A percentile compares a stretch with the other conserved stretches of the same genome.
phyloP scores from a whole-genome alignment of 2,797 vertebrate species.

The Danio kyathit region DNA sequence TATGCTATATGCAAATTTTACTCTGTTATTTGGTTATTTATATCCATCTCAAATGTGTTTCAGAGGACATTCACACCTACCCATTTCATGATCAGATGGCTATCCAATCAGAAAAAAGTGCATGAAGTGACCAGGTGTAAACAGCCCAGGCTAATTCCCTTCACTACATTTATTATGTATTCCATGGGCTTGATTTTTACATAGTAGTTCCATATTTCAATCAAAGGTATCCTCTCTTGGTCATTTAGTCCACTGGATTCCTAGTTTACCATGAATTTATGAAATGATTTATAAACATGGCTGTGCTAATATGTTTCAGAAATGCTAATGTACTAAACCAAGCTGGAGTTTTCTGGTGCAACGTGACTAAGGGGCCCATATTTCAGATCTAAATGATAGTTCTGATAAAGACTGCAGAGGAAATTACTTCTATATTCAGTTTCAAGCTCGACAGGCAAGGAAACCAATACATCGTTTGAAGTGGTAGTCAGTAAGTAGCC shows the following conservation, averaged over 20 bases:
- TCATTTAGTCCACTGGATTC: neutral
- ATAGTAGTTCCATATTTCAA: no score
- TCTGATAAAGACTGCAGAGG: conserved; percentile 22
- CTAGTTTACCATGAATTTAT: neutral
- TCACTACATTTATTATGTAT: no score
- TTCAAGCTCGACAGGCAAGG: conserved; percentile 32
- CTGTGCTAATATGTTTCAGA: neutral
- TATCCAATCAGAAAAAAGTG: no score
- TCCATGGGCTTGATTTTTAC: no score
- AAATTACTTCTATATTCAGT: conserved; percentile 41
- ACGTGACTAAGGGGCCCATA: conserved; percentile 17
- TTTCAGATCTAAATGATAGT: conserved; percentile 27
- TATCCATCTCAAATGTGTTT: no score
- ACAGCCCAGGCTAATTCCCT: no score
- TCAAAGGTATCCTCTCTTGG: neutral
- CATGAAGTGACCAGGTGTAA: no score
- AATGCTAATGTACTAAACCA: conserved; percentile 6
- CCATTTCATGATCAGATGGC: no score
- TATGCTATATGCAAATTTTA: no score
- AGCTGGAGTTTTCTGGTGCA: conserved; percentile 2
- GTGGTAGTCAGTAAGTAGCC: conserved; percentile 41
- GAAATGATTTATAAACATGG: neutral
- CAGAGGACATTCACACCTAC: no score
- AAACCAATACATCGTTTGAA: conserved; percentile 38
- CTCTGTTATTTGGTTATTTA: no score